Evolutionary conservation across 2,113 vertebrate species (phyloP), one percentile per base, ranked within the genome.

Genomic region (Odocoileus hemionus): DNA sequence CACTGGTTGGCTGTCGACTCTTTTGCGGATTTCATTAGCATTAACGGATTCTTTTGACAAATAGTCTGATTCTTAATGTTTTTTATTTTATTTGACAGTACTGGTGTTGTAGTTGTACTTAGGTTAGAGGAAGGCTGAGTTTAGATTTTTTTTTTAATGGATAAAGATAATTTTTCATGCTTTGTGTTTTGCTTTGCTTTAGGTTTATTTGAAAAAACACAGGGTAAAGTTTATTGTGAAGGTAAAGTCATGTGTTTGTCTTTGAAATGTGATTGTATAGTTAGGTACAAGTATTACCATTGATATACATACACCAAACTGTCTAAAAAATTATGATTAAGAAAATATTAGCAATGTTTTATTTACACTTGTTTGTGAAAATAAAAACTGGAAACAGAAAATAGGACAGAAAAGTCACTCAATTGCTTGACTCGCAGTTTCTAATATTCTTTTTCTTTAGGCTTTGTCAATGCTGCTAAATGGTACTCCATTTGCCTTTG

Each of bases 381-480:
- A 14, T 5, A 54, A n/a, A 93, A 96, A 0, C 82, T 85, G 58
- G 78, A 85, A 36, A 58, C 86, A 64, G 50, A 90, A 96, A 28
- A 23, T 95, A 86, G 25, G 13, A 43, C 3, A 86, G 16, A 78
- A 78, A 87, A 19, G 2, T 97, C 16, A 94, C 88, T 86, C 86
- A 98, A 54, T 94, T 96, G 88, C 89, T 98, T 98, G 83, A 98
- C 96, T 96, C 96, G 58, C 30, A 90, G 95, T 98, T 95, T 98
- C 82, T 94, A 93, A 97, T 98, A 23, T 11, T 93, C 79, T 98
- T 95, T 98, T 92, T 47, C 98, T 98, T 89, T 97, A 99, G 99
- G 99, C 99, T 98, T 99, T 99, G 97, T 99, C 99, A 94, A 99
- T 99, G 99, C 99, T 99, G 99, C 99, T 99, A 99, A 99, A 99